Conservation (phyloP, 2,888 invertebrate genomes). For the Lepidochrysops patricia region DNA sequence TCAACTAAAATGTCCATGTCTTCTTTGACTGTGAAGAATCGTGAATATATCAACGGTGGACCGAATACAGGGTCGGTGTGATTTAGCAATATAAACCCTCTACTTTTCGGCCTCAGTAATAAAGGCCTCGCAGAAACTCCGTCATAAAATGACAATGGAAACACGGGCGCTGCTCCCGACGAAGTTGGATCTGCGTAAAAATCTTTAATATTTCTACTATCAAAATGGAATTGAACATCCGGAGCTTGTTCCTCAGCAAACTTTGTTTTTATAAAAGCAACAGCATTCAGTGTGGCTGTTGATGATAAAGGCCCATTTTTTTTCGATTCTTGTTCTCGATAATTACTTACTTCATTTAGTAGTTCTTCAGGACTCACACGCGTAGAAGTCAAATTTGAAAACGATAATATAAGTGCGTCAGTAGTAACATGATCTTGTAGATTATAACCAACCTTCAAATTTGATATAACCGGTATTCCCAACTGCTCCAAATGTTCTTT, state of each 20-base stretch:
- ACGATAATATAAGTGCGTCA: constrained; percentile 58
- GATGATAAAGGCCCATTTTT: constrained; percentile 71
- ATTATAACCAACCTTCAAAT: constrained; percentile 82
- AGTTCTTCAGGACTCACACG: constrained; percentile 47
- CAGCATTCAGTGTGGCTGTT: constrained; percentile 69
- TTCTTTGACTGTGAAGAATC: constrained; percentile 76
- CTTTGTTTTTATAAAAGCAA: constrained; percentile 77
- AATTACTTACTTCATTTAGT: constrained; percentile 54
- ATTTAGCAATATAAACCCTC: constrained; percentile 77
- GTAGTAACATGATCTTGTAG: constrained; percentile 84
- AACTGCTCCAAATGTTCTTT: constrained; percentile 62
- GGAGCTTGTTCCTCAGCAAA: constrained; percentile 63
- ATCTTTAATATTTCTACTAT: constrained; percentile 72
- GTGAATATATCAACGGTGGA: constrained; percentile 82
- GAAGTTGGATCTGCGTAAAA: constrained; percentile 74
- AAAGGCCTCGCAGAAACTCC: constrained; percentile 77
- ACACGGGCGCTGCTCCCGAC: constrained; percentile 55
- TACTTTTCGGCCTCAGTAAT: constrained; percentile 76
- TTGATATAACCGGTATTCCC: constrained; percentile 72
- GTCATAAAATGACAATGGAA: constrained; percentile 77
- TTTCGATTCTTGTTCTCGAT: constrained; percentile 45
- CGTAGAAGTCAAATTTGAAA: constrained; percentile 74
- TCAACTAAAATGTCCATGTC: constrained; percentile 77
- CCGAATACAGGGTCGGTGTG: constrained; percentile 81
- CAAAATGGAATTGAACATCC: constrained; percentile 80